These are phyloP conservation scores for Cariama cristata DNA, from an alignment of 2,113 vertebrate genomes.

Conservation along the genomic window DNA sequence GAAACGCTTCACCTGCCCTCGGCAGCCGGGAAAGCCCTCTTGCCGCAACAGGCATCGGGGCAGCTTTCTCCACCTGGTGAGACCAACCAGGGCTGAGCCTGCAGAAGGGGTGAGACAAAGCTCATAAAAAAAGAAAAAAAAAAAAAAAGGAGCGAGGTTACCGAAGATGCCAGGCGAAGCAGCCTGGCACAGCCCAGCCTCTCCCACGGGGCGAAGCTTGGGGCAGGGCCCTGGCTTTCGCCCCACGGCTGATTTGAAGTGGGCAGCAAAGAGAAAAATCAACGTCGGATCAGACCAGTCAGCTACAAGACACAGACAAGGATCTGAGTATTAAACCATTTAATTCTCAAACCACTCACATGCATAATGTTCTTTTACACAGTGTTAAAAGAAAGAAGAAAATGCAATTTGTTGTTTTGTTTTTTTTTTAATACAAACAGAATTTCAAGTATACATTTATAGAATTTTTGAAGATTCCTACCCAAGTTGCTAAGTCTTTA, in stretches of 20 bases:
- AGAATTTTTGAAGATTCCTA: conserved; percentile 81
- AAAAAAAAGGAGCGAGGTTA: neutral
- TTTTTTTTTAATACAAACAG: conserved; percentile 77
- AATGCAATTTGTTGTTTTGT: conserved; percentile 65
- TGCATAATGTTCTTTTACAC: conserved; percentile 87
- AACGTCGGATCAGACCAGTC: rapidly evolving
- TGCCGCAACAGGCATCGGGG: neutral
- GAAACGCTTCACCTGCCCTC: rapidly evolving
- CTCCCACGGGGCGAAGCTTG: neutral
- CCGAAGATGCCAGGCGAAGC: neutral
- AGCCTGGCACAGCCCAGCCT: neutral
- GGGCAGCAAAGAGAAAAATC: neutral
- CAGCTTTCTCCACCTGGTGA: neutral
- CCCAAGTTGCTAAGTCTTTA: conserved; percentile 80
- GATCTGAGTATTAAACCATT: conserved; percentile 81
- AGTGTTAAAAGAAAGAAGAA: conserved; percentile 85
- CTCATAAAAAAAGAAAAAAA: neutral
- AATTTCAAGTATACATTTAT: conserved; percentile 85
- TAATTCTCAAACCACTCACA: conserved; percentile 87
- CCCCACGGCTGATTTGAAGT: rapidly evolving
- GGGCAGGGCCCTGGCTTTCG: neutral
- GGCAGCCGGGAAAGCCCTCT: too few relatives aligned
- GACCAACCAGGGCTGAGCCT: neutral
- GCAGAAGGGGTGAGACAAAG: neutral
- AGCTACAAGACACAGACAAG: neutral